Base-by-base conservation (phyloP, 2,888 invertebrate species). In the Crossocerus cetratus region DNA sequence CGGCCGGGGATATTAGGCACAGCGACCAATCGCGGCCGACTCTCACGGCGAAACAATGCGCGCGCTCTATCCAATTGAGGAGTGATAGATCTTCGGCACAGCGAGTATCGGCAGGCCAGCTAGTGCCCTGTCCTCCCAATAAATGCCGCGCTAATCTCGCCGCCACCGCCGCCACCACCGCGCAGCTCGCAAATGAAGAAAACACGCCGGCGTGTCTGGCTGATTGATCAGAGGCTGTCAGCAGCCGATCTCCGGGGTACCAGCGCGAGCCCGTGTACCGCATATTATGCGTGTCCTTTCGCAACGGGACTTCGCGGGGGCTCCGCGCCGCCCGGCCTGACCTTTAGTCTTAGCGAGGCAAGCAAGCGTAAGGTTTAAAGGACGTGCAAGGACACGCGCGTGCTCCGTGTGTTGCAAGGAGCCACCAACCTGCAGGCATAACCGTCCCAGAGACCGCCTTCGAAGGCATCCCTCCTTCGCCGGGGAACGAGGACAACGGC, bases 141-240 rank as follows among this genome's bases (percentile, higher is more conserved):
- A 65, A 65, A 65, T 49, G 56, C 57, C 65, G 23, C 57, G 45
- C 44, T 57, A 65, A 65, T 65, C 57, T 49, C 21, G 23, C 23
- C 5, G 23, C 18, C 56, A n/a, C n/a, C n/a, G n/a, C n/a, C n/a
- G n/a, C n/a, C n/a, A n/a, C n/a, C n/a, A n/a, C n/a, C n/a, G n/a
- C n/a, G n/a, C n/a, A n/a, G 57, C 56, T 56, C 65, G 57, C 57
- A 65, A 65, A 60, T 60, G 60, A 60, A 62, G 58, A 59, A 42
- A 54, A 53, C 49, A 65, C 58, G 65, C 58, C 57, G 32, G 20
- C 54, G 18, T 44, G 43, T 23, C 16, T 13, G n/a, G 21, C 43
- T 58, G 65, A 65, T 23, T 45, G 70, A 70, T 53, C 61, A n/a
- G 8, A 45, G 57, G 56, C 61, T 18, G 53, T 62, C 62, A 62